phyloP scores from a whole-genome alignment of 2,797 vertebrate genomes.

The Catamblyrhynchus diadema region DNA sequence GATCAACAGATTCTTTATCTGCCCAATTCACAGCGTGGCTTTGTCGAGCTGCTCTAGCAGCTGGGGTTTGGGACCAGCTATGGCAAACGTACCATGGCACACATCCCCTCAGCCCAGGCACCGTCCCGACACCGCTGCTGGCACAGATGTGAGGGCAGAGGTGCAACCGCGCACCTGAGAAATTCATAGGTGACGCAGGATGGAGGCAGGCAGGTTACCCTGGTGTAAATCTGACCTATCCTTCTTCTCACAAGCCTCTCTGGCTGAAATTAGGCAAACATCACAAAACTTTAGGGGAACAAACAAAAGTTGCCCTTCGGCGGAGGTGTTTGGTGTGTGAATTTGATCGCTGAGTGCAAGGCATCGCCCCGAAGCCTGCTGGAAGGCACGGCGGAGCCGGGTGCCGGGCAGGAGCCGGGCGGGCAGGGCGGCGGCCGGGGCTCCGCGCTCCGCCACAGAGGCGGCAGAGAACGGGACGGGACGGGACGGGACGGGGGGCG shows the following conservation, averaged over 20 bases:
- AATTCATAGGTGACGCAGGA: neutral
- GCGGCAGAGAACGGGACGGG: neutral
- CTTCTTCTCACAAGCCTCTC: neutral
- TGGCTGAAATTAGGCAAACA: neutral
- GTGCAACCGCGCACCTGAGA: neutral
- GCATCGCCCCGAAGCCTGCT: neutral
- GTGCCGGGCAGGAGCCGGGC: neutral
- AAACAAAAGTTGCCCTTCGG: neutral
- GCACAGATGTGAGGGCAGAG: neutral
- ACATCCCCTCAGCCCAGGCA: neutral
- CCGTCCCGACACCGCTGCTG: neutral
- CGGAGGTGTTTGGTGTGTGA: neutral
- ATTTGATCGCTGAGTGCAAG: neutral
- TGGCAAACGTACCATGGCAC: neutral
- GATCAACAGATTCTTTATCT: slow-evolving; percentile 33
- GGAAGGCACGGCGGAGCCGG: neutral
- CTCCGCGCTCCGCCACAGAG: neutral
- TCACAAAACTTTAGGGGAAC: neutral
- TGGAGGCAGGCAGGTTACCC: neutral
- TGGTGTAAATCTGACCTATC: neutral
- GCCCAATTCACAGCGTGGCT: neutral
- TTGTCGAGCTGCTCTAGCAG: neutral
- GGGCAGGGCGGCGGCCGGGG: neutral
- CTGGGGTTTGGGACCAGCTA: neutral
- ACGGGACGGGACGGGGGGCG: neutral